Evolutionary conservation across 1,140 invertebrate species (phyloP).

Genomic region (Leptonema lineaticorne): DNA sequence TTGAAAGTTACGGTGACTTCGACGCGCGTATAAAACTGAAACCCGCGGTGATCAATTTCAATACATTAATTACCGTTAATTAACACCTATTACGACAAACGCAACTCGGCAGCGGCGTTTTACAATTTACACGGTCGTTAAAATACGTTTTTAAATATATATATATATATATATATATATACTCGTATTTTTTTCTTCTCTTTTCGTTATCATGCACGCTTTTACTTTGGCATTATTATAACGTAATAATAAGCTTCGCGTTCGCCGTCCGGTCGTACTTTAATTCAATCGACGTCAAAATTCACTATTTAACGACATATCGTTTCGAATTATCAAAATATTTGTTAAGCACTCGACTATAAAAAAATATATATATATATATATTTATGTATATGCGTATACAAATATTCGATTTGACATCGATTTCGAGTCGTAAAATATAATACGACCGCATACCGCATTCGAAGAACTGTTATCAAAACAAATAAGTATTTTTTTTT

Average conservation of each 20-base stretch:
- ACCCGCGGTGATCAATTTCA: conserved; percentile 8
- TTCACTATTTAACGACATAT: neutral
- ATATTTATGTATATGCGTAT: neutral
- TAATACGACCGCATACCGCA: neutral
- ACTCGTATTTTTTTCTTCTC: too few species aligned
- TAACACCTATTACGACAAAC: conserved; percentile 22
- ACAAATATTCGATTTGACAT: conserved; percentile 4
- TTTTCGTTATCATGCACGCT: neutral
- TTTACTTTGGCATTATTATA: neutral
- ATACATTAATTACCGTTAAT: conserved; percentile 38
- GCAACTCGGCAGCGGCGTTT: too few species aligned
- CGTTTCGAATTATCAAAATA: neutral
- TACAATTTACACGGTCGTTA: too few species aligned
- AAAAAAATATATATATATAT: neutral
- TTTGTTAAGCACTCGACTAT: neutral
- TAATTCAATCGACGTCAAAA: neutral
- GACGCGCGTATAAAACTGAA: conserved; percentile 15
- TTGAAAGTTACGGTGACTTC: neutral
- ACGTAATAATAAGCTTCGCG: neutral
- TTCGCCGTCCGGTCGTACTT: neutral
- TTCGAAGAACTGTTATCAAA: neutral
- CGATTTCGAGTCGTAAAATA: neutral
- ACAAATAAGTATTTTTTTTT: too few species aligned
- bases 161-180: too few species aligned
- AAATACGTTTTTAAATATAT: too few species aligned